A percentile compares a stretch with the other conserved stretches of the same genome.
These are phyloP conservation scores for Amiota minor DNA, from an alignment of 2,888 invertebrate genomes.

Conservation along the genomic window DNA sequence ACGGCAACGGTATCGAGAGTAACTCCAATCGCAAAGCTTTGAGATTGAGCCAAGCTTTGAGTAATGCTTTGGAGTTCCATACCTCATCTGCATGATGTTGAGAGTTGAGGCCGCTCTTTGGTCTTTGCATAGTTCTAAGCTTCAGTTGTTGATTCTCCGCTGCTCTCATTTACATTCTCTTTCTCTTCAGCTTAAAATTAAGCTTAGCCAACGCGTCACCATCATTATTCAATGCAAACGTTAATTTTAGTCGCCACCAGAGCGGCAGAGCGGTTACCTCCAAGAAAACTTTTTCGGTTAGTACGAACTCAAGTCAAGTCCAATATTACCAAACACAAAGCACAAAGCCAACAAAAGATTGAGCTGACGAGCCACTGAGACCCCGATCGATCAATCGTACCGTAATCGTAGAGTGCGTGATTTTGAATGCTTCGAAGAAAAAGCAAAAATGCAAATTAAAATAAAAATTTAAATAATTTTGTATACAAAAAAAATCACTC, in stretches of 20 bases:
- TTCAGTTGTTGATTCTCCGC: conserved; percentile 38
- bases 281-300: conserved; percentile 5
- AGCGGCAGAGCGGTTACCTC: conserved; percentile 66
- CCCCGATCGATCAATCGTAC: neutral
- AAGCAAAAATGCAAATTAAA: neutral
- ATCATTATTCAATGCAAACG: conserved; percentile 50
- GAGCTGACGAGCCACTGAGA: conserved; percentile 25
- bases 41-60: neutral
- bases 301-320: neutral
- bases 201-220: conserved; percentile 1
- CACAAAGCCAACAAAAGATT: conserved; percentile 37
- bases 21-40: neutral
- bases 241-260: conserved; percentile 70
- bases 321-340: neutral
- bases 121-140: conserved; percentile 58
- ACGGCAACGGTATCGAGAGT: neutral
- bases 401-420: no score
- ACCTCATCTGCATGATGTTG: neutral
- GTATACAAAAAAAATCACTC: conserved; percentile 2
- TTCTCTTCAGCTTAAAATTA: conserved; percentile 5
- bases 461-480: neutral
- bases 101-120: conserved; percentile 40
- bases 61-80: conserved; percentile 50
- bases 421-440: neutral
- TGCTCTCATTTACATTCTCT: conserved; percentile 28